Percentiles rank a stretch among this genome's conserved stretches.
Conservation (phyloP, 2,797 vertebrate species). For the Trichosurus vulpecula region DNA sequence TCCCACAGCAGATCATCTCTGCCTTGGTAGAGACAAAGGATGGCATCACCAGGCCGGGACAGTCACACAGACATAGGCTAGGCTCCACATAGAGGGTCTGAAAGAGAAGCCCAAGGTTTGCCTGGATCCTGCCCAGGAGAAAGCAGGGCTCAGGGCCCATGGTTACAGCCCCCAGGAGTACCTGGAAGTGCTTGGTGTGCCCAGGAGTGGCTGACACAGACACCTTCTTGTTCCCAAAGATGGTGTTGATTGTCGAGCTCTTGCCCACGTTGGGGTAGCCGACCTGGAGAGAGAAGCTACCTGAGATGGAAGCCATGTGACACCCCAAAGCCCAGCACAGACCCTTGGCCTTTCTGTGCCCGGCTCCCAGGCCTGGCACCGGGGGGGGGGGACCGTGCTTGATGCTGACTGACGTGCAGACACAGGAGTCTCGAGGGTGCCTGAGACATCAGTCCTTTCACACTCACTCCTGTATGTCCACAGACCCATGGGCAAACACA, state of each 20-base stretch:
- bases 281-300: constrained; percentile 85
- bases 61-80: constrained; percentile 95
- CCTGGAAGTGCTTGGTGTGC: constrained; percentile 99
- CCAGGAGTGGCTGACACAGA: constrained; percentile 97
- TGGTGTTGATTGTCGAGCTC: constrained; percentile 99
- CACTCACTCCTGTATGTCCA: too few relatives aligned
- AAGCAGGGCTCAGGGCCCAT: background rate
- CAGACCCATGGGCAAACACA: too few relatives aligned
- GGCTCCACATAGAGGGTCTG: constrained; percentile 97
- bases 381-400: rapidly evolving
- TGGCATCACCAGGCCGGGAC: constrained; percentile 98
- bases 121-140: constrained; percentile 14
- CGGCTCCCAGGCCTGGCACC: too few relatives aligned
- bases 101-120: constrained; percentile 43
- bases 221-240: constrained; percentile 96
- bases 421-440: too few relatives aligned
- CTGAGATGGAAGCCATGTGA: too few relatives aligned
- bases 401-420: too few relatives aligned
- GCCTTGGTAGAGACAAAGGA: constrained; percentile 99
- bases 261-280: constrained; percentile 99
- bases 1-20: constrained; percentile 97
- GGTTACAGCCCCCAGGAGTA: constrained; percentile 73
- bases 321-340: background rate
- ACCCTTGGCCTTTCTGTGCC: background rate
- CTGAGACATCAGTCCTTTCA: too few relatives aligned